Evolutionary conservation across 2,888 invertebrate species (phyloP).

Genomic region (Phengaris alcon): DNA sequence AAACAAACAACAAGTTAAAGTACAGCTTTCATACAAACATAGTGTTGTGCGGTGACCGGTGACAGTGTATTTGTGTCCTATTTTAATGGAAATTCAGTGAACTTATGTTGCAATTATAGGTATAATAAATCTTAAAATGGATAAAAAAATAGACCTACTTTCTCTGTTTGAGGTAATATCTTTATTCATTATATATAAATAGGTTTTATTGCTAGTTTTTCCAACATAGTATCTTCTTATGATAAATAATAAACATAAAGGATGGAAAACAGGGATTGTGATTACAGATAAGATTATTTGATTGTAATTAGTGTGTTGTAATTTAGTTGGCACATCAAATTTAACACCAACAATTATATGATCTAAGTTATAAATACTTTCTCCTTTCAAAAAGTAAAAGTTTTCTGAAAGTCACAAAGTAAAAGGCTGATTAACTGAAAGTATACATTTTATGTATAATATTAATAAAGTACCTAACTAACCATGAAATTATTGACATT

Average conservation of each 20-base stretch:
- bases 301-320: neutral
- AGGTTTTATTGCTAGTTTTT: neutral
- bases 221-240: slow-evolving; percentile 1
- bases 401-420: slow-evolving; percentile 22
- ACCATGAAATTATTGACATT: neutral
- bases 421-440: slow-evolving; percentile 22
- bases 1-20: neutral
- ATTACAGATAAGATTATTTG: neutral
- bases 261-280: neutral
- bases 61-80: slow-evolving; percentile 38
- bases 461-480: neutral
- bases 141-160: slow-evolving; percentile 74
- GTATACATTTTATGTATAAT: neutral
- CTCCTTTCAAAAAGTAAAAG: slow-evolving; percentile 26
- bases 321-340: neutral
- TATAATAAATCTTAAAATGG: slow-evolving; percentile 52
- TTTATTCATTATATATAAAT: slow-evolving; percentile 8
- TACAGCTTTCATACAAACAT: slow-evolving; percentile 32
- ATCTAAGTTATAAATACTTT: slow-evolving; percentile 9
- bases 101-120: slow-evolving; percentile 27
- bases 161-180: slow-evolving; percentile 71
- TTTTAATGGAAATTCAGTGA: slow-evolving; percentile 23
- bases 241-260: neutral
- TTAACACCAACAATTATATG: neutral
- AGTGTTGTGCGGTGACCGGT: slow-evolving; percentile 40